These are phyloP conservation scores for Argyresthia albistria DNA, from an alignment of 2,888 invertebrate genomes.

Conservation along the genomic window DNA sequence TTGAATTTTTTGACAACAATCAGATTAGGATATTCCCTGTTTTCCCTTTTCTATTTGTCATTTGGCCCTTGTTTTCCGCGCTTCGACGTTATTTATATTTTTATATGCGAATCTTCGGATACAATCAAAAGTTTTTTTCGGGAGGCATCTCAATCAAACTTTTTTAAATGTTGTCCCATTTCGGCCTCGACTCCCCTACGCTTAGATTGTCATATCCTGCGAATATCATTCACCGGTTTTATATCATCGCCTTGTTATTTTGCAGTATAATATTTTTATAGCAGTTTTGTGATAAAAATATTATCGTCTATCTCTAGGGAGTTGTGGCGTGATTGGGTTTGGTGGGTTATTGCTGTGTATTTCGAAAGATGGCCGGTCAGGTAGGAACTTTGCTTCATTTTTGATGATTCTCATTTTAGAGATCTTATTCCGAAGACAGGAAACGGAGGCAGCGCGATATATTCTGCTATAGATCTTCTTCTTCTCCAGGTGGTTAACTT, in stretches of 20 bases:
- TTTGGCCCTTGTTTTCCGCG: slow-evolving; percentile 20
- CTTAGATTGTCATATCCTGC: slow-evolving; percentile 30
- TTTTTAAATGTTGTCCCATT: slow-evolving; percentile 42
- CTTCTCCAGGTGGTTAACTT: too few relatives aligned
- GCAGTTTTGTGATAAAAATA: slow-evolving; percentile 11
- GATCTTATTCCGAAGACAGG: too few relatives aligned
- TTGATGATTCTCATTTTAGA: too few relatives aligned
- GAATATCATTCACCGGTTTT: slow-evolving; percentile 20
- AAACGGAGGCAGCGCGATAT: too few relatives aligned
- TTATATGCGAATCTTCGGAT: slow-evolving; percentile 43
- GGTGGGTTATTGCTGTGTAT: too few relatives aligned
- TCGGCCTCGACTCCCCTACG: slow-evolving; percentile 17
- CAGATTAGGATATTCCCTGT: slow-evolving; percentile 13
- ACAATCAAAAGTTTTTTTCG: slow-evolving; percentile 55
- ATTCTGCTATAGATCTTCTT: too few relatives aligned
- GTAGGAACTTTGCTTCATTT: too few relatives aligned
- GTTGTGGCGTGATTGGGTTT: too few relatives aligned
- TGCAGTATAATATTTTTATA: slow-evolving; percentile 44
- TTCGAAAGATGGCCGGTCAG: too few relatives aligned
- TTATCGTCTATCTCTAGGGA: background rate
- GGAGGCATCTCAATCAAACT: slow-evolving; percentile 59
- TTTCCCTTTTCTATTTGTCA: slow-evolving; percentile 9
- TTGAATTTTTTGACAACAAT: slow-evolving; percentile 23
- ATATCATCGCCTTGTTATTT: slow-evolving; percentile 48
- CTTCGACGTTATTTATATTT: slow-evolving; percentile 36